Conservation (phyloP, 2,888 invertebrate genomes). For the Amblyjoppa proteus region DNA sequence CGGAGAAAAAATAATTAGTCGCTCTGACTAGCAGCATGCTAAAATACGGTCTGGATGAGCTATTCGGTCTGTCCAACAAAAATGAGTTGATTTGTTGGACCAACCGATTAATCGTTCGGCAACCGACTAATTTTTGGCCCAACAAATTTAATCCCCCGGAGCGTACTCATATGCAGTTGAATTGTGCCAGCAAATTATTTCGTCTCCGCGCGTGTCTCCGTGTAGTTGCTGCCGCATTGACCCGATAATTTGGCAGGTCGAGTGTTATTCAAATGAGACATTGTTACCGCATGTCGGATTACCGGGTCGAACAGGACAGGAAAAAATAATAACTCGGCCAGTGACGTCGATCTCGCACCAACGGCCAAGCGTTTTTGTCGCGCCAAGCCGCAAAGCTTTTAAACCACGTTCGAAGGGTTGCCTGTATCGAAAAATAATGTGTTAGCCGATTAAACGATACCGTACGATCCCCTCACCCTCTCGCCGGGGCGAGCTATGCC, state of each 20-base stretch:
- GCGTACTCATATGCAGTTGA: no score
- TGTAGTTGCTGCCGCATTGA: neutral
- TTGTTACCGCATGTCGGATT: neutral
- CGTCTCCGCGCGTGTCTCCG: neutral
- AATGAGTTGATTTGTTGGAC: no score
- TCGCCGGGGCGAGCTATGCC: neutral
- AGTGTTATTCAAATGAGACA: neutral
- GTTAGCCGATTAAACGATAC: slow-evolving; percentile 32
- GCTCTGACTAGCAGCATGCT: no score
- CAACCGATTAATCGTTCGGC: no score
- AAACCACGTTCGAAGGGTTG: neutral
- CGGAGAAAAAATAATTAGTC: no score
- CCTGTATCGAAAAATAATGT: slow-evolving; percentile 49
- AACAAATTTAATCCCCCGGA: no score
- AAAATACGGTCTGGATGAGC: no score
- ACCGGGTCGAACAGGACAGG: neutral
- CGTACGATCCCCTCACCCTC: neutral
- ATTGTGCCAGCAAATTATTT: no score
- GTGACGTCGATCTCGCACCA: neutral
- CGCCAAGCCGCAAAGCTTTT: slow-evolving; percentile 14
- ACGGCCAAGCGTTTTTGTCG: neutral
- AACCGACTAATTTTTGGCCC: no score
- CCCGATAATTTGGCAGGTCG: neutral
- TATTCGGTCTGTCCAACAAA: no score
- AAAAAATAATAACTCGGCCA: slow-evolving; percentile 1